phyloP scores from a whole-genome alignment of 2,888 invertebrate species.

The Hesperia comma region DNA sequence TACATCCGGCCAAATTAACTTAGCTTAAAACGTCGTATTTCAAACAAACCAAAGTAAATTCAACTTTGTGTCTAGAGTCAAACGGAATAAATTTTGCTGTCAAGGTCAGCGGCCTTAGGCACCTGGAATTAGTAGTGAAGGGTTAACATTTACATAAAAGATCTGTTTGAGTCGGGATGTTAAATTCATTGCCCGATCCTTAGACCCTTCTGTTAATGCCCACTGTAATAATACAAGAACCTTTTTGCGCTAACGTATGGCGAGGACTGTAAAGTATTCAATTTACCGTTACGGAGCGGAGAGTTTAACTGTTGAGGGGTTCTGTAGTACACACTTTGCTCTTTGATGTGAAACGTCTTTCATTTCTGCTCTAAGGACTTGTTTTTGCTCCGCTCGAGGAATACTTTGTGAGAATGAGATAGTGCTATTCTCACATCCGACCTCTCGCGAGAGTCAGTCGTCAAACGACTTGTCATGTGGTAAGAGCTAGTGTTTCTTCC shows the following conservation, averaged over 20 bases:
- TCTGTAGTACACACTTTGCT: background rate
- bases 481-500: too few relatives aligned
- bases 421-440: too few relatives aligned
- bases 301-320: background rate
- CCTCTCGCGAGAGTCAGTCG: too few relatives aligned
- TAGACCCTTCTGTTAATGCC: constrained; percentile 27
- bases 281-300: background rate
- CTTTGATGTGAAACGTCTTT: too few relatives aligned
- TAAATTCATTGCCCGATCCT: constrained; percentile 31
- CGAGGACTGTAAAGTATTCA: constrained; percentile 10
- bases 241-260: constrained; percentile 2
- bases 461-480: too few relatives aligned
- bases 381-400: too few relatives aligned
- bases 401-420: too few relatives aligned
- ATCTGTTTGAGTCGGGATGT: constrained; percentile 19
- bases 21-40: constrained; percentile 9
- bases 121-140: constrained; percentile 14
- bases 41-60: background rate
- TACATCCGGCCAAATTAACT: constrained; percentile 15
- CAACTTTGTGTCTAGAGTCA: background rate
- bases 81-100: background rate
- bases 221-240: constrained; percentile 16
- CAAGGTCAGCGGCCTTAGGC: background rate
- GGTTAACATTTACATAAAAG: constrained; percentile 24
- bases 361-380: too few relatives aligned